phyloP scores from a whole-genome alignment of 2,888 invertebrate genomes.

The Clitarchus hookeri region DNA sequence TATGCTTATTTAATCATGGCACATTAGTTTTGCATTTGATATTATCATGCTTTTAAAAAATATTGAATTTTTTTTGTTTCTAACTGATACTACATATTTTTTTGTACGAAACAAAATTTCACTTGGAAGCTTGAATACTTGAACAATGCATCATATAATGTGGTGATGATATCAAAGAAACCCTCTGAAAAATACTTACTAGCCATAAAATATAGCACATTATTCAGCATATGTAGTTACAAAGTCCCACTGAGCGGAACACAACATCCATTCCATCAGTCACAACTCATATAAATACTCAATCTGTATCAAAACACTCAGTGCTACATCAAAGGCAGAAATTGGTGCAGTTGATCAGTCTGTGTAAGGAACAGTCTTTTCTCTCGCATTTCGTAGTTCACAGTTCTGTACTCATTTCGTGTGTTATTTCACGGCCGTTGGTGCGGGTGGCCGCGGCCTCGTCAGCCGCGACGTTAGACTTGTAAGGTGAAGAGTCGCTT shows the following conservation, averaged over 20 bases:
- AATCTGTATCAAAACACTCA: slow-evolving; percentile 14
- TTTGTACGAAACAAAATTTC: not conserved
- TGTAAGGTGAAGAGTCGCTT: slow-evolving; percentile 17
- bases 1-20: not conserved
- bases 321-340: slow-evolving; percentile 31
- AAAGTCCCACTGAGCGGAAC: not conserved
- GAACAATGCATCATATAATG: not conserved
- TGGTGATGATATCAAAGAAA: not conserved
- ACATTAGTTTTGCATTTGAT: not conserved
- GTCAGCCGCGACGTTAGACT: slow-evolving; percentile 40
- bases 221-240: not conserved
- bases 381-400: slow-evolving; percentile 49
- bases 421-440: slow-evolving; percentile 44
- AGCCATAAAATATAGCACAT: not conserved
- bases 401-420: slow-evolving; percentile 73
- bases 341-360: slow-evolving; percentile 27
- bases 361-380: slow-evolving; percentile 9
- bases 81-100: not conserved
- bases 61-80: not conserved
- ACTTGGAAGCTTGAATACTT: not conserved
- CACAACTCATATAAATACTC: not conserved
- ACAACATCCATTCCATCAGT: not conserved
- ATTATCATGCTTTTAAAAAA: not conserved
- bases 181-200: not conserved
- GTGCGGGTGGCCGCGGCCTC: slow-evolving; percentile 49